A percentile compares a stretch with the other conserved stretches of the same genome.
Evolutionary conservation across 2,113 vertebrate species (phyloP).

Genomic region (Pelecanus crispus): DNA sequence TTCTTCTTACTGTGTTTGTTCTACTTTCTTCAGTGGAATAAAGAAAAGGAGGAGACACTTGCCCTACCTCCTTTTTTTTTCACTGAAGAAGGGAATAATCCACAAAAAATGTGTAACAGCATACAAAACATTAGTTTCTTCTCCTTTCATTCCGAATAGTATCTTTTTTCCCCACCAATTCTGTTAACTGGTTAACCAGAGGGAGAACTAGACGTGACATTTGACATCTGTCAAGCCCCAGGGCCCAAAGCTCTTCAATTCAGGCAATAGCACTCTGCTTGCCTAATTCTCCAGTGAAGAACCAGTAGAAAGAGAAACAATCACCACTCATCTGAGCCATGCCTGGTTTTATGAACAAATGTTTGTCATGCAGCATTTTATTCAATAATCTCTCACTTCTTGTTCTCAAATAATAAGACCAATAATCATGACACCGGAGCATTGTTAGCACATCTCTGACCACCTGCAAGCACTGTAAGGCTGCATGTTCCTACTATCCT

Average conservation of each 20-base stretch:
- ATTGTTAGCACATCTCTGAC: not conserved
- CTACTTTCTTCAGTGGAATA: not conserved
- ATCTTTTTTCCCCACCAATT: not conserved
- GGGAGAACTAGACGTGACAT: not conserved
- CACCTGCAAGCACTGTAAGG: not conserved
- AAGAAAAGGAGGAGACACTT: not conserved
- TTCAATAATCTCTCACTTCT: not conserved
- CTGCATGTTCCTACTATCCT: not conserved
- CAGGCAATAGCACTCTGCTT: not conserved
- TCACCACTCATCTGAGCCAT: not conserved
- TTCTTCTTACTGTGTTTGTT: not conserved
- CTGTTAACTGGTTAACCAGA: not conserved
- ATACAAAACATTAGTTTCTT: not conserved
- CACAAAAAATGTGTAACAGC: not conserved
- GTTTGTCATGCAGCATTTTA: not conserved
- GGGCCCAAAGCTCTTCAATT: not conserved
- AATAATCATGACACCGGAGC: not conserved
- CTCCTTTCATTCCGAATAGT: not conserved
- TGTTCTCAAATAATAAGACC: not conserved
- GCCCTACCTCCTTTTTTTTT: not conserved
- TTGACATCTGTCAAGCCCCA: not conserved
- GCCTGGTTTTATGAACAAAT: not conserved
- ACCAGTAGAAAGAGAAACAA: not conserved
- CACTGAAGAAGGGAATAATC: not conserved
- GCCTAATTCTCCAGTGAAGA: not conserved